Conservation (phyloP, 2,797 vertebrate genomes). For the Sebastolobus altivelis region DNA sequence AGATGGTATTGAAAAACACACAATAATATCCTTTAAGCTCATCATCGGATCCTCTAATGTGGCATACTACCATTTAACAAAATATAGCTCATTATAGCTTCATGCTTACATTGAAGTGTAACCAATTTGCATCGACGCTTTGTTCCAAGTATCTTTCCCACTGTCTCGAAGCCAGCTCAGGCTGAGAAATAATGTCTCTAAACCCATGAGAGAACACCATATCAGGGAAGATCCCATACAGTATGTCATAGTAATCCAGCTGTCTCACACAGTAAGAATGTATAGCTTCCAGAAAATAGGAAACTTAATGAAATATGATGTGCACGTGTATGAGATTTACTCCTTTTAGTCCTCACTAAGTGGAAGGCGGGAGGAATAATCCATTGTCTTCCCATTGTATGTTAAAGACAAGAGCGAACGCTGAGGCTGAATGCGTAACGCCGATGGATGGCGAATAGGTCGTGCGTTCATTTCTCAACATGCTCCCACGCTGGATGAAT, state of each 20-base stretch:
- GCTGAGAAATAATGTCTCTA: slow-evolving; percentile 32
- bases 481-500: slow-evolving; percentile 35
- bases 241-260: slow-evolving; percentile 63
- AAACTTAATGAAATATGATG: slow-evolving; percentile 51
- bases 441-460: slow-evolving; percentile 35
- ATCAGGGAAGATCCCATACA: slow-evolving; percentile 7
- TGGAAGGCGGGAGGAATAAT: slow-evolving; percentile 60
- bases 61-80: slow-evolving; percentile 30
- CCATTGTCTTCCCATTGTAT: slow-evolving; percentile 50
- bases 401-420: slow-evolving; percentile 33
- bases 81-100: slow-evolving; percentile 48
- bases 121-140: slow-evolving; percentile 49
- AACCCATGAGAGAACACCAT: slow-evolving; percentile 28
- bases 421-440: slow-evolving; percentile 32
- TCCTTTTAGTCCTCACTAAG: slow-evolving; percentile 8
- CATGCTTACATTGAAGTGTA: slow-evolving; percentile 49
- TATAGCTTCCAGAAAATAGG: slow-evolving; percentile 34
- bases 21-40: slow-evolving; percentile 28
- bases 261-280: slow-evolving; percentile 34
- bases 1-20: background rate
- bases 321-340: slow-evolving; percentile 40
- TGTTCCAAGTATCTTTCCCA: slow-evolving; percentile 18
- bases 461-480: slow-evolving; percentile 36
- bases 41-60: slow-evolving; percentile 47
- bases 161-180: slow-evolving; percentile 20